Evolutionary conservation across 2,888 invertebrate genomes (phyloP), one percentile per base, ranked within the genome.

Genomic region (Chaitophorus viminalis): DNA sequence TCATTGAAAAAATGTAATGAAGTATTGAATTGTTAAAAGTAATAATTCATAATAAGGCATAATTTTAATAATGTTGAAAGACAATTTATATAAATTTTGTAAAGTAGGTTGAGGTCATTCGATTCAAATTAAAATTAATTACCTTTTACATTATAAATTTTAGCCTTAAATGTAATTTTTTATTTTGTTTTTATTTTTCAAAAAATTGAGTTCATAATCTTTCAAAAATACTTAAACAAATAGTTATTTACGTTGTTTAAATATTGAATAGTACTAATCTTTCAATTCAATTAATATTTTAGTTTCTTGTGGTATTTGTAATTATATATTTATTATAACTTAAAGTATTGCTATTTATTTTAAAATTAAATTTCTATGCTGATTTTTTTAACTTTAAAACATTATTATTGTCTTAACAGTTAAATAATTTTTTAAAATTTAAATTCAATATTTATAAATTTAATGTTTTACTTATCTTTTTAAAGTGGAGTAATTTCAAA

Each of bases 61-160:
- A 46, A 46, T 14, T 1, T 36, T 8, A 79, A 68, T 17, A 14
- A 70, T 68, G 21, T 68, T 68, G 29, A n/a, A 81, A 11, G 6
- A 29, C 4, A 81, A 29, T 72, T 72, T 33, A 8, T n/a, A 75
- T 52, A 25, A 17, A n/a, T 31, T 17, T 52, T 60, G 17, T 8
- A 31, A 72, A 75, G 3, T 60, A 31, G 83, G 65, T 84, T 84
- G 76, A 84, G 76, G 65, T 31, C 6, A 60, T 74, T 83, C n/a
- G 25, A 33, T 72, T 82, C 25, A 72, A 82, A 21, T 60, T 60
- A 25, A 60, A 5, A 21, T n/a, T n/a, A 54, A 14, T 11, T 54
- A 60, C 60, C 17, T 81, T 0, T 72, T 72, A 54, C 8, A 46
- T 21, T 36, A 39, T 39, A 36, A 81, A 31, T 77, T 78, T 46